Base-by-base conservation (phyloP, 2,888 invertebrate species). In the Bruchidius siliquastri region DNA sequence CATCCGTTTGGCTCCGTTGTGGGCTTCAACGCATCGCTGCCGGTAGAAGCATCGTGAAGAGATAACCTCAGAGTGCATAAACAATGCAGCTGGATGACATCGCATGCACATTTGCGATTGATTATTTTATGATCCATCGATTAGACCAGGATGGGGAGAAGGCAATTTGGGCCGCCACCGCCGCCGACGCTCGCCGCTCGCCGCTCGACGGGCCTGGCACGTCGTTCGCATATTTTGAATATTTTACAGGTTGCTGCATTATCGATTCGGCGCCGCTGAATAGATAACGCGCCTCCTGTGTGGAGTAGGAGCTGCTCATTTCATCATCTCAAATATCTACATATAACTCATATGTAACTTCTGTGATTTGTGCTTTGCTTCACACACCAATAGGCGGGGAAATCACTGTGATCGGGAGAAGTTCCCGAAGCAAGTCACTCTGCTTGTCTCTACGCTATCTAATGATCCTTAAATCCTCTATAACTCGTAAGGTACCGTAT, bases 61-160 rank as follows among this genome's bases (percentile, higher is more conserved):
- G 49, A 49, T 49, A 49, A 49, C 49, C 49, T 49, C 49, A 49
- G 49, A 49, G 20, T 21, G 67, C 67, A 72, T 69, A 72, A 72
- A 70, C 72, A 72, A 72, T 70, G 21, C 73, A 32, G 68, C 73
- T 67, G 73, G 32, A 20, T 70, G 30, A 70, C 71, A 73, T 73
- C 73, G 67, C 67, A 49, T 30, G 22, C 67, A 71, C 69, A 22
- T 70, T 67, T 68, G 71, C 69, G 69, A 73, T 71, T 73, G 73
- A 73, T 73, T 73, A 71, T 73, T 73, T 73, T 71, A 70, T 73
- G 71, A 73, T 68, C 69, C 22, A 73, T 71, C 68, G 71, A 73
- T 73, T 73, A 49, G 49, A 49, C 49, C 49, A 13, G 13, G 49
- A 13, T 49, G 18, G 49, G 30, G 10, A 30, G 69, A 67, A 20